These are phyloP conservation scores for Pelecanoides urinatrix DNA, from an alignment of 2,113 vertebrate species.

Conservation along the genomic window DNA sequence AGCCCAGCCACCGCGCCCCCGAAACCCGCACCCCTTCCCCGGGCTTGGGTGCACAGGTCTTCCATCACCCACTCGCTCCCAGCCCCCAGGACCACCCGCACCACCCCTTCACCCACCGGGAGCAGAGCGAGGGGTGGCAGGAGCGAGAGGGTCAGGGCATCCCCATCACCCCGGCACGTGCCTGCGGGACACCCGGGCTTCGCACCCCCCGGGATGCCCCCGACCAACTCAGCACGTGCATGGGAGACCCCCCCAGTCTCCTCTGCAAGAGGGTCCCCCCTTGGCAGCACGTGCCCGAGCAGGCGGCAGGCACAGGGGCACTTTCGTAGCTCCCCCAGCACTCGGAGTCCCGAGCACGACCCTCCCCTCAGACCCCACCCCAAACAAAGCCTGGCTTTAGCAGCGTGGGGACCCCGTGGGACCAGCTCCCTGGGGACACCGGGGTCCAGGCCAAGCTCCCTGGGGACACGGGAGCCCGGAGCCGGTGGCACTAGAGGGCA, in stretches of 20 bases:
- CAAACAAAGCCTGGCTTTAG: not conserved
- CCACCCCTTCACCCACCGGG: too few species aligned
- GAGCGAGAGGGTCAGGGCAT: not conserved
- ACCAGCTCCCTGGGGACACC: not conserved
- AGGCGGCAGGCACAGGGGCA: not conserved
- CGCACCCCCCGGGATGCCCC: fast-evolving
- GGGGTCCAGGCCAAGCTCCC: not conserved
- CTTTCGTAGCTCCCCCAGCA: not conserved
- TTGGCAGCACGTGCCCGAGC: not conserved
- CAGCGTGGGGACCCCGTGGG: fast-evolving
- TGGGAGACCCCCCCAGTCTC: not conserved
- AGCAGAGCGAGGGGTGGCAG: not conserved
- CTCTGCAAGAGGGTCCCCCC: not conserved
- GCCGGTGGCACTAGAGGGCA: fast-evolving
- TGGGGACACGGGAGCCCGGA: not conserved
- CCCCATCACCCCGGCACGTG: fast-evolving
- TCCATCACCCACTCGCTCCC: not conserved
- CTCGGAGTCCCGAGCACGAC: fast-evolving
- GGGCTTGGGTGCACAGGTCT: not conserved
- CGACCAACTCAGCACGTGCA: fast-evolving
- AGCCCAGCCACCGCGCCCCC: not conserved
- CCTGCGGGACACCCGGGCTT: not conserved
- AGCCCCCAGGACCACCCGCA: not conserved
- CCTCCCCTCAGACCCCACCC: not conserved
- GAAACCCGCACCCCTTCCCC: not conserved